Evolutionary conservation across 2,797 vertebrate genomes (phyloP).

Genomic region (Halcyon leucocephala): DNA sequence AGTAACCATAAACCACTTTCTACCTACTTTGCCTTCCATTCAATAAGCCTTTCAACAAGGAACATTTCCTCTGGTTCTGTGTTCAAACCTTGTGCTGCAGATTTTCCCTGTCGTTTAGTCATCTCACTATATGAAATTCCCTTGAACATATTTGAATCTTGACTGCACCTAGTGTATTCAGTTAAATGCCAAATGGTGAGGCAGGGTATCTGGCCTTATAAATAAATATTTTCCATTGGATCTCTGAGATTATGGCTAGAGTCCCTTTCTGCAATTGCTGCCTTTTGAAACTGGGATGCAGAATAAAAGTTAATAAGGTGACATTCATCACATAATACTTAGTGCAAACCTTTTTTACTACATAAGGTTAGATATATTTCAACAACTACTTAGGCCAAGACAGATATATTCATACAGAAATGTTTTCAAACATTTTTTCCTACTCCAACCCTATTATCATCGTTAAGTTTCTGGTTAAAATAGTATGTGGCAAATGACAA

Average conservation of each 20-base stretch:
- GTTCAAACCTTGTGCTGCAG: background rate
- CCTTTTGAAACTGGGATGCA: background rate
- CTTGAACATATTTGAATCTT: background rate
- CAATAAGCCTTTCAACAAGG: background rate
- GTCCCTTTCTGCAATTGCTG: background rate
- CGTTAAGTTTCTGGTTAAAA: background rate
- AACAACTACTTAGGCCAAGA: background rate
- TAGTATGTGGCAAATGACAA: background rate
- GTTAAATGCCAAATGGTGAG: background rate
- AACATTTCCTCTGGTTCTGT: background rate
- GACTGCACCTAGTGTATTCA: background rate
- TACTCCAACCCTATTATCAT: rapidly evolving
- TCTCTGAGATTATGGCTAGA: background rate
- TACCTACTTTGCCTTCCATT: background rate
- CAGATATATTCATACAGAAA: background rate
- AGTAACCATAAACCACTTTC: background rate
- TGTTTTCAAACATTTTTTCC: background rate
- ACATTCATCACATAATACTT: background rate
- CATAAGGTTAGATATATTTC: background rate
- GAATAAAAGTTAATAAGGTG: background rate
- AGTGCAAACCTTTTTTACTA: background rate
- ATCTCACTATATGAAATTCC: background rate
- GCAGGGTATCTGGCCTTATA: background rate
- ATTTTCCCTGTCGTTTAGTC: background rate
- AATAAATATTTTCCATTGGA: background rate